Conservation (phyloP, 2,888 invertebrate genomes). For the Pollenia griseotomentosa region DNA sequence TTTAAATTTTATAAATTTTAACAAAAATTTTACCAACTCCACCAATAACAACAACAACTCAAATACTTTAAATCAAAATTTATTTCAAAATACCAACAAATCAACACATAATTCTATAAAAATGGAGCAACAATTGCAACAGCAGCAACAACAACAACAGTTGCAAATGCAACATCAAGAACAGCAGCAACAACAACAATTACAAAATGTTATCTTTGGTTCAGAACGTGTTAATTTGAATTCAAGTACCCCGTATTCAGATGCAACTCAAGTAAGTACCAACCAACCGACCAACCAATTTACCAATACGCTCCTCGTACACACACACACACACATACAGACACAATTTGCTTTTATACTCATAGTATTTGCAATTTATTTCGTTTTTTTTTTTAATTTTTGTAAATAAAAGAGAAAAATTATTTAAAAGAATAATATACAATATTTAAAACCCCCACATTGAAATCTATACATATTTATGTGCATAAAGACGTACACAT, state of each 20-base stretch:
- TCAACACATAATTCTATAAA: constrained; percentile 1
- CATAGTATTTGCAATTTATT: constrained; percentile 40
- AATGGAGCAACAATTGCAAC: constrained; percentile 57
- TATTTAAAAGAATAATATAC: constrained; percentile 45
- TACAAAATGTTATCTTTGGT: constrained; percentile 89
- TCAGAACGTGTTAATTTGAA: constrained; percentile 95
- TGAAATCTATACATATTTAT: constrained; percentile 15
- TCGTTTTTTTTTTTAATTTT: constrained; percentile 13
- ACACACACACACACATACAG: constrained; percentile 47
- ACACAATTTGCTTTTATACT: not conserved
- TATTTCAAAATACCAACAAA: constrained; percentile 34
- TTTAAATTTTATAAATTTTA: constrained; percentile 70
- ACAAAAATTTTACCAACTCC: constrained; percentile 32
- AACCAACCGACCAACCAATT: constrained; percentile 2
- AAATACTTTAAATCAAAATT: constrained; percentile 54
- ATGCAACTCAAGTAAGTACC: constrained; percentile 96
- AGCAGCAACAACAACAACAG: constrained; percentile 38
- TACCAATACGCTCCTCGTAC: not conserved
- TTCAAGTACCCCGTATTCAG: constrained; percentile 97
- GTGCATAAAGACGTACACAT: not conserved
- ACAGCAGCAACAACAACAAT: constrained; percentile 38
- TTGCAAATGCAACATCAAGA: constrained; percentile 26
- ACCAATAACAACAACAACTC: constrained; percentile 43
- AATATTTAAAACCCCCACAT: constrained; percentile 46
- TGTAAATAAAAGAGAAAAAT: constrained; percentile 37